Conservation (phyloP, 64 coral and sea anemone species). For the Actinia tenebrosa region DNA sequence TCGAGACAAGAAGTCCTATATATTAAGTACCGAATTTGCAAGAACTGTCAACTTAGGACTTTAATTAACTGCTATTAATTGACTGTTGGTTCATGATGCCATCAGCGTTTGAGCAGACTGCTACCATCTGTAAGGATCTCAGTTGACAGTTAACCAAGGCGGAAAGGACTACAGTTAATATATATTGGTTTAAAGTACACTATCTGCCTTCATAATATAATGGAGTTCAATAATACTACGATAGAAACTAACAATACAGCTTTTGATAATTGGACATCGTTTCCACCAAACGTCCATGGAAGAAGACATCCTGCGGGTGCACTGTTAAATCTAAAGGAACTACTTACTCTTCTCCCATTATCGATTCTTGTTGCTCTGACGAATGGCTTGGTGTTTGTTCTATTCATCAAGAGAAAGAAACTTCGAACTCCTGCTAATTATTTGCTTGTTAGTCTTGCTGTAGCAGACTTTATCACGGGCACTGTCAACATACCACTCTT, state of each 20-base stretch:
- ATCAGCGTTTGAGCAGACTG: no score
- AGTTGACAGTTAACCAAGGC: no score
- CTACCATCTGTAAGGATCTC: no score
- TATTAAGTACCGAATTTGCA: no score
- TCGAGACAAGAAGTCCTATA: no score
- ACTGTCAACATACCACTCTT: constrained; percentile 42
- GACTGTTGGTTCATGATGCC: no score
- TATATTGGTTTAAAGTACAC: no score
- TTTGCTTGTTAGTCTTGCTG: constrained; percentile 46
- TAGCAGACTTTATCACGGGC: constrained; percentile 63
- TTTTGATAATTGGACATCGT: not conserved
- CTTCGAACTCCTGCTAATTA: constrained; percentile 52
- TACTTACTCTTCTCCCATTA: constrained; percentile 30
- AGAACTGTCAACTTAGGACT: no score
- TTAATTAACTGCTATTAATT: no score
- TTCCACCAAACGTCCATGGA: not conserved
- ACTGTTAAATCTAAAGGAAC: not conserved
- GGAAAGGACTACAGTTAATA: no score
- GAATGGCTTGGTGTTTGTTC: constrained; percentile 53
- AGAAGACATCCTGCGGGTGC: not conserved
- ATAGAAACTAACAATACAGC: not conserved
- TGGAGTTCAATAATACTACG: not conserved
- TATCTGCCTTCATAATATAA: no score
- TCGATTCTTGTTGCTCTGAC: constrained; percentile 33
- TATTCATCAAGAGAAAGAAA: constrained; percentile 33